Evolutionary conservation across 2,888 invertebrate species (phyloP), one percentile per base, ranked within the genome.

Genomic region (Calephelis perditalis): DNA sequence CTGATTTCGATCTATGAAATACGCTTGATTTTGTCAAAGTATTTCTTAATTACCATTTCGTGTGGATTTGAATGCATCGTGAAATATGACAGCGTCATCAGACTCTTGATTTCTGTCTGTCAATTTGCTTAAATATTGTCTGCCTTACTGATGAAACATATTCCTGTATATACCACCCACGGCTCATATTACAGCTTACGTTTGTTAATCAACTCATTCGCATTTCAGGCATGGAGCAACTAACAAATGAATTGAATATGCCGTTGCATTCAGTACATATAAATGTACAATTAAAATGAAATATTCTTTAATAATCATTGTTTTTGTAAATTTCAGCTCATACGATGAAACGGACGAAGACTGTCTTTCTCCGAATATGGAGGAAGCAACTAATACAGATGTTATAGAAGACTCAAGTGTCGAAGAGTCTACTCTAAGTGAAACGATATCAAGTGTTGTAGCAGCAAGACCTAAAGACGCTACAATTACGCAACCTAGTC

Each of bases 271-370:
- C 85, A 86, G 84, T 86, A 84, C 86, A 86, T 86, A 85, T 78
- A 72, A 61, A 56, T 52, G 45, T 56, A 59, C 67, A 57, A 56
- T 57, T 36, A 15, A 5, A 7, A 40, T 2, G n/a, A 7, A 43
- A 49, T 57, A 45, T 56, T 58, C 45, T 60, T 56, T 67, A 56
- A 57, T 63, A 15, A 46, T 57, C 47, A 40, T 40, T 26, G n/a
- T 63, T 26, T 56, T 55, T 69, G 8, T 10, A 43, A 57, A 62
- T 84, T 92, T 55, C 91, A 93, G 93, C 93, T 93, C 93, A 78
- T 93, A 92, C 92, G 93, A 93, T 93, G 93, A 93, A 80, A 92
- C 92, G 54, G 93, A 92, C 70, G 94, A 94, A 65, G 94, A 94
- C 77, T 91, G 92, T 68, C 88, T 94, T 66, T 94, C 94, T 64